These are phyloP conservation scores for Acanthoscelides obtectus DNA, from an alignment of 2,888 invertebrate species.

Conservation along the genomic window DNA sequence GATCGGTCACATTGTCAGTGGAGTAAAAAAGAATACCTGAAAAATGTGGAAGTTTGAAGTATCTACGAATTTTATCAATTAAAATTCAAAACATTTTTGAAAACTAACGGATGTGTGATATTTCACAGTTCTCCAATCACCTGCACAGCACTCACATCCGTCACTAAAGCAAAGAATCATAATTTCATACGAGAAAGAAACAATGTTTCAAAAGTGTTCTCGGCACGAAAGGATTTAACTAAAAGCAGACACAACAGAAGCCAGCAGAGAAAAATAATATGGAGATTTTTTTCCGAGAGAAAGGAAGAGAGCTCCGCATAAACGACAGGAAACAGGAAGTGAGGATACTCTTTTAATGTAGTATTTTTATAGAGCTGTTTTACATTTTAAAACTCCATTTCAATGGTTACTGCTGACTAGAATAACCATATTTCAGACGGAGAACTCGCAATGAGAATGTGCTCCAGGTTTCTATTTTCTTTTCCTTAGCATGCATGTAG, in stretches of 20 bases:
- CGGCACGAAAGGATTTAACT: conserved; percentile 5
- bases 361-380: conserved; percentile 43
- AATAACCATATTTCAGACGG: conserved; percentile 34
- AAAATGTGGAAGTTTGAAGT: no score
- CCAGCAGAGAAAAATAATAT: conserved; percentile 31
- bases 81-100: no score
- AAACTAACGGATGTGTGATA: no score
- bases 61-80: no score
- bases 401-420: conserved; percentile 17
- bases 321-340: conserved; percentile 46
- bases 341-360: conserved; percentile 42
- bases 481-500: neutral
- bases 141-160: no score
- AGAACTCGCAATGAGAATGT: conserved; percentile 11
- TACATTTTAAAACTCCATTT: conserved; percentile 36
- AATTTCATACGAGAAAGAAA: no score
- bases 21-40: no score
- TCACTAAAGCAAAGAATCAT: no score
- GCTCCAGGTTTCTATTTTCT: conserved; percentile 2
- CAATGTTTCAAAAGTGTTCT: conserved; percentile 18
- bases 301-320: conserved; percentile 36
- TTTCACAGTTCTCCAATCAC: no score
- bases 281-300: conserved; percentile 34
- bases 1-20: no score
- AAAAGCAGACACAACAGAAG: conserved; percentile 29